Base-by-base conservation (phyloP, 2,888 invertebrate species). In the Pseudanteris insignis region DNA sequence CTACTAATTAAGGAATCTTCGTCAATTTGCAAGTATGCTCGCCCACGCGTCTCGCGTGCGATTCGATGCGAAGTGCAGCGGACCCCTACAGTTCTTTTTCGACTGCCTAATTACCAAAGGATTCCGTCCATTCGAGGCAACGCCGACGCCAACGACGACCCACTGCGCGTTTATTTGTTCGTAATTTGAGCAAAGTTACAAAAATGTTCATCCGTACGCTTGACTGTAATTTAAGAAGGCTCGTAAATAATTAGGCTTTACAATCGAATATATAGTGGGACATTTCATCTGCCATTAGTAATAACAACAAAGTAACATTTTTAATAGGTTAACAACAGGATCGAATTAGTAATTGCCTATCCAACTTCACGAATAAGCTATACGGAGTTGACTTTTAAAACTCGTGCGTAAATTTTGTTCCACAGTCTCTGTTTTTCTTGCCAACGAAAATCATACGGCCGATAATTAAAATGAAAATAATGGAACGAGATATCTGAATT, bases 91-190 rank as follows among this genome's bases (percentile, higher is more conserved):
- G 63, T 47, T 40, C 51, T 47, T 63, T 60, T 60, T 58, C 63
- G 63, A 57, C 59, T 61, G 59, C 55, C 62, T 76, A 76, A 76
- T 76, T 76, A 74, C 69, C 70, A 68, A 73, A 74, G 72, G 70
- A 74, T 70, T 69, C 69, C 68, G 67, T 69, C 66, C 59, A 40
- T 50, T 67, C 61, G 63, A 46, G 62, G 59, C 51, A 58, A 66
- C 63, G 53, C 36, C 63, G 67, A 60, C 53, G 12, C 30, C 40
- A 7, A 26, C 40, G 59, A 15, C 55, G 7, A 63, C 69, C 66
- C 66, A 70, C 69, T 62, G 70, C 50, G 71, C 61, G 50, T 55
- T 50, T 44, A 51, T 59, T 59, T 51, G 46, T 57, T 34, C 41
- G 57, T 36, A 48, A 57, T 57, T 48, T 48, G 55, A 47, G 40